phyloP scores from a whole-genome alignment of 2,888 invertebrate species.

The Phyto melanocephala region DNA sequence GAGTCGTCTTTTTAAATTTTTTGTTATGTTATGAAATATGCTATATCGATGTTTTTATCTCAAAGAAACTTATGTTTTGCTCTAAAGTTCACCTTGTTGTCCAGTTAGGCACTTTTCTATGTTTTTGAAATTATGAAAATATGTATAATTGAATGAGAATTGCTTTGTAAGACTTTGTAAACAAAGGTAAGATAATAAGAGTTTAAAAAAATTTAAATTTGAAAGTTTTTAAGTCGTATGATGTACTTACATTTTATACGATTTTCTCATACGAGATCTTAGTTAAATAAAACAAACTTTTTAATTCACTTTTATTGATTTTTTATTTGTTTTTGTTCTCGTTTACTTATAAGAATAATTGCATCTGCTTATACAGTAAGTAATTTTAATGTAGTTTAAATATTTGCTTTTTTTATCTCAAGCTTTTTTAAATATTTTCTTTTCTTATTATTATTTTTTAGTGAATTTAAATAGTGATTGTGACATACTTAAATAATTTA shows the following conservation, averaged over 20 bases:
- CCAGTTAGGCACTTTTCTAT: too few relatives aligned
- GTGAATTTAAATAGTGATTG: conserved; percentile 52
- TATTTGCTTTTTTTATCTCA: conserved; percentile 52
- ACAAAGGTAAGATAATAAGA: too few relatives aligned
- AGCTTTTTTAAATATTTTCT: conserved; percentile 35
- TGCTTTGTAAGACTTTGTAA: too few relatives aligned
- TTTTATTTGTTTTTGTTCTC: conserved; percentile 58
- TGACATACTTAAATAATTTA: conserved; percentile 14
- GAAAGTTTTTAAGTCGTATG: too few relatives aligned
- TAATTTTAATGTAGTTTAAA: conserved; percentile 67
- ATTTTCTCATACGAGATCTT: background rate
- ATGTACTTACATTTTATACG: background rate
- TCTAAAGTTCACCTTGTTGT: too few relatives aligned
- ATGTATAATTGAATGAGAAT: too few relatives aligned
- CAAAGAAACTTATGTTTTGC: too few relatives aligned
- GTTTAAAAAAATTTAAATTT: too few relatives aligned
- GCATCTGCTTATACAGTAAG: conserved; percentile 74
- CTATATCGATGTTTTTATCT: too few relatives aligned
- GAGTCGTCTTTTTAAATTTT: too few relatives aligned
- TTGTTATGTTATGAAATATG: too few relatives aligned
- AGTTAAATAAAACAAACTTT: conserved; percentile 51
- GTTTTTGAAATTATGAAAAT: too few relatives aligned
- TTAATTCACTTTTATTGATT: conserved; percentile 67
- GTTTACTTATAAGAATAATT: conserved; percentile 76
- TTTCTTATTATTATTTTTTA: conserved; percentile 15